Evolutionary conservation across 2,888 invertebrate species (phyloP), one percentile per base, ranked within the genome.

Genomic region (Phengaris alcon): DNA sequence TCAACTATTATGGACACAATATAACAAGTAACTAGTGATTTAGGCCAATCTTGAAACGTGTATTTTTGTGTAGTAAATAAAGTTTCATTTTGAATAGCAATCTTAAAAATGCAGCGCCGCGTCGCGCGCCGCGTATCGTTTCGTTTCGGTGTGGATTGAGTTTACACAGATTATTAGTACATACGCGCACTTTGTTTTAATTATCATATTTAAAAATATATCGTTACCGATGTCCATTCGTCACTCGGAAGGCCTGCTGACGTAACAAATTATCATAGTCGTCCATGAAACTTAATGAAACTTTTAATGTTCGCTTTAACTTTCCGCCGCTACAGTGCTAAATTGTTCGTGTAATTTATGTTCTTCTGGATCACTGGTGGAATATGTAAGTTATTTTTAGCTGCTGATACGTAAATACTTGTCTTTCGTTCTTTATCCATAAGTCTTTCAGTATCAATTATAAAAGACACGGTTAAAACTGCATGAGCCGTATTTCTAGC

Each of bases 291-390:
- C 70, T 46, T 70, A 15, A 48, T 48, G 15, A 70, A 70, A 70
- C n/a, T 52, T 22, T 72, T 52, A 72, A 22, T 8, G 22, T 59
- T 22, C 59, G 59, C 59, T 5, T 22, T 10, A 22, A 59, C 59
- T 59, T 59, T 59, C 59, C 57, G 15, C n/a, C 22, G 35, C 35
- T 35, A 35, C 35, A 35, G 48, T 59, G 59, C 15, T 59, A 59
- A 59, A 59, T 59, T 59, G 59, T 59, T 59, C 22, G 59, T 59
- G 59, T 15, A 59, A 59, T 57, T 57, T 57, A 59, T 59, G 59
- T 59, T 59, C 59, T 59, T 59, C 59, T 59, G 59, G 59, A 22
- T 22, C 59, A 22, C 59, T 59, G 59, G 15, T 59, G 59, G 59
- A 59, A 59, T 59, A 59, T 59, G 22, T 15, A 22, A 59, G 22